Percentiles rank a stretch among this genome's conserved stretches.
These are phyloP conservation scores for Mustela nigripes DNA, from an alignment of 2,113 vertebrate genomes.

Conservation along the genomic window DNA sequence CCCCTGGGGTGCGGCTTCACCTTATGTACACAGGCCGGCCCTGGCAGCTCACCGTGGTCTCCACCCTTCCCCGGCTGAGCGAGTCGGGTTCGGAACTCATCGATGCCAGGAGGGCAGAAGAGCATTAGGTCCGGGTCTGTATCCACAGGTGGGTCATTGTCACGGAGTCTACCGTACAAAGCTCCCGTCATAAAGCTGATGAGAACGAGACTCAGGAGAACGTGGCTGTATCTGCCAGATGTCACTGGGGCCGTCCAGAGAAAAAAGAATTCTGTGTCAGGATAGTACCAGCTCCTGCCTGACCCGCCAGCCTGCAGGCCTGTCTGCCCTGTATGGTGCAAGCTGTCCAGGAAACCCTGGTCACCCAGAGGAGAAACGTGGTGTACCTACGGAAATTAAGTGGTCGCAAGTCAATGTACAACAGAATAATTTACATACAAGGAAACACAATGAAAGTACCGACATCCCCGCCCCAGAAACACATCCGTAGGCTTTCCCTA, in stretches of 20 bases:
- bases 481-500: background rate
- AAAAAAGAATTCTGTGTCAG: too few relatives aligned
- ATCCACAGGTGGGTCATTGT: accelerated
- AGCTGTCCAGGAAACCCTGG: background rate
- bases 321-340: background rate
- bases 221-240: background rate
- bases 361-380: background rate
- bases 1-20: background rate
- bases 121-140: background rate
- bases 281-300: background rate
- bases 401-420: background rate
- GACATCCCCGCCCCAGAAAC: background rate
- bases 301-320: background rate
- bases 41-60: background rate
- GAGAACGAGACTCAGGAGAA: background rate
- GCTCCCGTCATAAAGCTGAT: accelerated
- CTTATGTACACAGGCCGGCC: conserved; percentile 8
- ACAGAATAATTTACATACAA: background rate
- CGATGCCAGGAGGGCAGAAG: background rate
- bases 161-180: accelerated
- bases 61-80: background rate
- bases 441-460: background rate
- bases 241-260: accelerated
- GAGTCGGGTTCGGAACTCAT: background rate
- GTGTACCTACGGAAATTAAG: background rate